These are phyloP conservation scores for Neostethus bicornis DNA, from an alignment of 2,797 vertebrate genomes.

Conservation along the genomic window DNA sequence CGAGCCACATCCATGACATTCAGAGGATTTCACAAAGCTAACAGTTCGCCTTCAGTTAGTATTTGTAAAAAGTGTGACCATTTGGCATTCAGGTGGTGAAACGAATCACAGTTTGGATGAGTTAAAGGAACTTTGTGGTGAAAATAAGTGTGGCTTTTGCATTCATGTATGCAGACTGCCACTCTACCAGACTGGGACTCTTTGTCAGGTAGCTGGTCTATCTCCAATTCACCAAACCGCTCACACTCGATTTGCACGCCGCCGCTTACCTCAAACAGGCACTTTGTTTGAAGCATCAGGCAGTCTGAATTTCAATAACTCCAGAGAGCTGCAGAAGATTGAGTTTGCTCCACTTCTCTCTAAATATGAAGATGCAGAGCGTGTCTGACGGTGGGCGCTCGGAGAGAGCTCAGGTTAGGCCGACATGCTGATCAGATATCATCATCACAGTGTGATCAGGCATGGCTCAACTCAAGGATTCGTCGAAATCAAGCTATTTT, in stretches of 20 bases:
- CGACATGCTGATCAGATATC: constrained; percentile 30
- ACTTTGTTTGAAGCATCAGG: constrained; percentile 42
- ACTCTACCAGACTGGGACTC: constrained; percentile 18
- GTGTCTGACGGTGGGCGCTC: constrained; percentile 29
- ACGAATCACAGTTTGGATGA: constrained; percentile 24
- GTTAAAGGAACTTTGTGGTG: constrained; percentile 19
- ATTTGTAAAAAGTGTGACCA: constrained; percentile 55
- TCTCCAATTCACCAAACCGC: constrained; percentile 24
- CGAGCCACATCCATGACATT: constrained; percentile 33
- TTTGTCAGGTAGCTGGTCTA: constrained; percentile 44
- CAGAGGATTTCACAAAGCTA: constrained; percentile 48
- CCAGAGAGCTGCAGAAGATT: constrained; percentile 41
- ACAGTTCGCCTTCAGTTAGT: constrained; percentile 54
- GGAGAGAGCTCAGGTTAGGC: constrained; percentile 29
- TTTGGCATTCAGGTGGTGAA: constrained; percentile 19
- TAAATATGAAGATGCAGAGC: constrained; percentile 45
- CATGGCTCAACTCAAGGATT: background rate
- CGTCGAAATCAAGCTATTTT: too few species aligned
- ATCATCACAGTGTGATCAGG: constrained; percentile 13
- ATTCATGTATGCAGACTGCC: constrained; percentile 10
- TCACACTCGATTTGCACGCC: constrained; percentile 38
- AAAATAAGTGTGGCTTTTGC: constrained; percentile 3
- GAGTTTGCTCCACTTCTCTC: constrained; percentile 37
- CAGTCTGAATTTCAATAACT: constrained; percentile 52
- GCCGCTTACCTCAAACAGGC: constrained; percentile 29